Conservation (phyloP, 2,113 vertebrate genomes). For the Daphoenositta chrysoptera region DNA sequence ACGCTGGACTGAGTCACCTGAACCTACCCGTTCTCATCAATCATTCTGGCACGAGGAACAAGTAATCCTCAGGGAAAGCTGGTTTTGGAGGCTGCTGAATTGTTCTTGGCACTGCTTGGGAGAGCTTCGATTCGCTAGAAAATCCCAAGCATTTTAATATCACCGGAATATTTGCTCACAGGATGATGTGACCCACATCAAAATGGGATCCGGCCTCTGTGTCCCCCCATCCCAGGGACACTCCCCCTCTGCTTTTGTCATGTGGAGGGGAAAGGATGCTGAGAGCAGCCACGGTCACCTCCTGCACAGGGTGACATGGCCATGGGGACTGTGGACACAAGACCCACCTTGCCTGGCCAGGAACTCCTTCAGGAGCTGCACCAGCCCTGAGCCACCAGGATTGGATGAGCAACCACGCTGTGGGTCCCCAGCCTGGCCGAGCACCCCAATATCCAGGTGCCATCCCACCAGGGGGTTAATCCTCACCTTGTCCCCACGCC, state of each 20-base stretch:
- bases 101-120: conserved; percentile 26
- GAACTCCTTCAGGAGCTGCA: not conserved
- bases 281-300: not conserved
- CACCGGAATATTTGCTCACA: not conserved
- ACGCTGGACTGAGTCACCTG: not conserved
- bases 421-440: not conserved
- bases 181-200: accelerated
- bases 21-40: not conserved
- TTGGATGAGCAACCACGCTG: not conserved
- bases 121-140: not conserved
- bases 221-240: not conserved
- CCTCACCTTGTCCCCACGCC: not conserved
- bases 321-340: accelerated
- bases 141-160: conserved; percentile 27
- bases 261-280: accelerated
- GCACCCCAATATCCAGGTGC: not conserved
- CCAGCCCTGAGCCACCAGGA: not conserved
- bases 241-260: too few relatives aligned
- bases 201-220: not conserved
- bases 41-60: not conserved
- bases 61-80: conserved; percentile 40
- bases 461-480: not conserved
- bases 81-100: conserved; percentile 42
- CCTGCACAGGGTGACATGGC: not conserved
- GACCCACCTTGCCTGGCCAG: not conserved